Conservation (phyloP, 2,888 invertebrate species). For the Sylvicola cinctus region DNA sequence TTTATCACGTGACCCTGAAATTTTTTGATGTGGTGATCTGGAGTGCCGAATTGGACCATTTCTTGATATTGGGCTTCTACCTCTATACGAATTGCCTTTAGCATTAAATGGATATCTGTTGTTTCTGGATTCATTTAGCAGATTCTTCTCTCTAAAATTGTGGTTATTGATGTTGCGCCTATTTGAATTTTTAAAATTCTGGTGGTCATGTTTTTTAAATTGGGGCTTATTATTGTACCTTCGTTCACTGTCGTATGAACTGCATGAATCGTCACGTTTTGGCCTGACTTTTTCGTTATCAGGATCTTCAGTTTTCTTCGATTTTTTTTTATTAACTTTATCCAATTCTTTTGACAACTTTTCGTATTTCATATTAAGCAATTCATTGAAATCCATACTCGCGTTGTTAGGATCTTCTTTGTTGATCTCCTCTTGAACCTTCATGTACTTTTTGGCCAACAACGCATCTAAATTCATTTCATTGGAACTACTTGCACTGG, state of each 20-base stretch:
- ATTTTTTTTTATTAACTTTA: slow-evolving; percentile 12
- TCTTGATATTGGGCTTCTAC: too few species aligned
- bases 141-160: too few species aligned
- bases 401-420: slow-evolving; percentile 12
- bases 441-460: slow-evolving; percentile 47
- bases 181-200: too few species aligned
- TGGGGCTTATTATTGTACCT: too few species aligned
- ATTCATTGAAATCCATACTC: slow-evolving; percentile 17
- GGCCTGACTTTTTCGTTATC: slow-evolving; percentile 2
- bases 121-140: too few species aligned
- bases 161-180: too few species aligned
- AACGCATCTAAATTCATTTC: slow-evolving; percentile 40
- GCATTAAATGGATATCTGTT: too few species aligned
- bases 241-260: too few species aligned
- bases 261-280: slow-evolving; percentile 1
- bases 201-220: too few species aligned
- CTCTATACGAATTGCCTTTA: too few species aligned
- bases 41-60: too few species aligned
- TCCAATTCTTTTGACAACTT: slow-evolving; percentile 23
- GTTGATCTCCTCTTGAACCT: slow-evolving; percentile 30
- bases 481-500: slow-evolving; percentile 10
- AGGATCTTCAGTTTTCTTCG: slow-evolving; percentile 8
- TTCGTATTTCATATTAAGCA: slow-evolving; percentile 22
- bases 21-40: too few species aligned
- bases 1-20: neutral